These are phyloP conservation scores for Psittacara wagleri DNA, from an alignment of 2,113 vertebrate genomes.

Conservation along the genomic window DNA sequence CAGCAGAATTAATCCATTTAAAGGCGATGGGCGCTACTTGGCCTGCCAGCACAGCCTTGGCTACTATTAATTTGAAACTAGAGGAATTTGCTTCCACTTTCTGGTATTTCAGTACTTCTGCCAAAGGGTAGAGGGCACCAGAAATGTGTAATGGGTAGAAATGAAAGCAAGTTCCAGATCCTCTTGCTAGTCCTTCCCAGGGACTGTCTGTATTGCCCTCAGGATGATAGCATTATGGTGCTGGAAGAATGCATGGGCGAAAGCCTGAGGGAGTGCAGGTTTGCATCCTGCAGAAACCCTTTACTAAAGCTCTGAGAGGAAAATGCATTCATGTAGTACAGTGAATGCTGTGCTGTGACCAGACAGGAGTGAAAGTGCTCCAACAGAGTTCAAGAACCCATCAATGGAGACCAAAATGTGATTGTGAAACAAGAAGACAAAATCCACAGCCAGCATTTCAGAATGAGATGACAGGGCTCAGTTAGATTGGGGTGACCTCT, in stretches of 20 bases:
- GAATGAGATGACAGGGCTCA: neutral
- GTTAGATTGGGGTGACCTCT: neutral
- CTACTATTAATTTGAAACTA: neutral
- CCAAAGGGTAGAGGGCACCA: neutral
- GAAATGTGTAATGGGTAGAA: neutral
- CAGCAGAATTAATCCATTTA: neutral
- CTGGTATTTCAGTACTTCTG: neutral
- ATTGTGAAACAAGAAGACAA: neutral
- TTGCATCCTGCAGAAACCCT: neutral
- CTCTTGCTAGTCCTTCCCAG: neutral
- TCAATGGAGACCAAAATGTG: neutral
- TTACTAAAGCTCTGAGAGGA: neutral
- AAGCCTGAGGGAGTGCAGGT: neutral
- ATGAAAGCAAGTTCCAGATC: neutral
- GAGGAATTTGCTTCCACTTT: neutral
- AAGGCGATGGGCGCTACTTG: neutral
- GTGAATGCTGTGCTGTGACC: neutral
- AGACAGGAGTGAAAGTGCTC: neutral
- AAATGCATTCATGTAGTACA: neutral
- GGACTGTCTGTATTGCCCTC: neutral
- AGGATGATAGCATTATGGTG: neutral
- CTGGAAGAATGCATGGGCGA: neutral
- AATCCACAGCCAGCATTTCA: neutral
- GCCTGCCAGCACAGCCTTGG: neutral
- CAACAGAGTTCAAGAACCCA: neutral